Evolutionary conservation across 2,888 invertebrate genomes (phyloP).

Genomic region (Hemicrepidius hirtus): DNA sequence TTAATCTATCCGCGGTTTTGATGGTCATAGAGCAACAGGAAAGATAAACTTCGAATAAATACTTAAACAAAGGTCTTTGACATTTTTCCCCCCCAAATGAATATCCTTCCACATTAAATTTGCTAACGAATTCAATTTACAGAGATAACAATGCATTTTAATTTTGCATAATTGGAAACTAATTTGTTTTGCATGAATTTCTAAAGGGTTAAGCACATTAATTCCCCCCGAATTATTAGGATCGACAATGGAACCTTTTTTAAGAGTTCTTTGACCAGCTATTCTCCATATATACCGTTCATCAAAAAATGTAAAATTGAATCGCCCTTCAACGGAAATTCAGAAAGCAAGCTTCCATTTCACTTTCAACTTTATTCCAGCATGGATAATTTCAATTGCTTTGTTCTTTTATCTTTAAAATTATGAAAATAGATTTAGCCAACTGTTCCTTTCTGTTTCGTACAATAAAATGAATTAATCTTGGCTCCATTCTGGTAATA

Average conservation of each 20-base stretch:
- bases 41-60: no score
- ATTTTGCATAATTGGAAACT: slow-evolving; percentile 11
- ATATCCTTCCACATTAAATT: slow-evolving; percentile 3
- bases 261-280: slow-evolving; percentile 13
- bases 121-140: slow-evolving; percentile 7
- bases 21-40: no score
- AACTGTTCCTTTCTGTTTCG: no score
- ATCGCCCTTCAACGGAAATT: not conserved
- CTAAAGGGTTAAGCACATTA: not conserved
- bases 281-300: no score
- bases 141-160: slow-evolving; percentile 16
- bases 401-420: not conserved
- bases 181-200: slow-evolving; percentile 6
- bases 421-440: no score
- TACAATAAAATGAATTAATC: no score
- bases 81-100: not conserved
- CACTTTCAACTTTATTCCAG: not conserved
- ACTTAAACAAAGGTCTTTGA: not conserved
- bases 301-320: not conserved
- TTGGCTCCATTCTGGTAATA: no score
- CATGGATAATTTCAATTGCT: slow-evolving; percentile 1
- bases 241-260: not conserved
- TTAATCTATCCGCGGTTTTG: no score
- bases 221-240: not conserved
- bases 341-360: no score